Base-by-base conservation (phyloP, 2,113 vertebrate species). In the Tauraco erythrolophus region DNA sequence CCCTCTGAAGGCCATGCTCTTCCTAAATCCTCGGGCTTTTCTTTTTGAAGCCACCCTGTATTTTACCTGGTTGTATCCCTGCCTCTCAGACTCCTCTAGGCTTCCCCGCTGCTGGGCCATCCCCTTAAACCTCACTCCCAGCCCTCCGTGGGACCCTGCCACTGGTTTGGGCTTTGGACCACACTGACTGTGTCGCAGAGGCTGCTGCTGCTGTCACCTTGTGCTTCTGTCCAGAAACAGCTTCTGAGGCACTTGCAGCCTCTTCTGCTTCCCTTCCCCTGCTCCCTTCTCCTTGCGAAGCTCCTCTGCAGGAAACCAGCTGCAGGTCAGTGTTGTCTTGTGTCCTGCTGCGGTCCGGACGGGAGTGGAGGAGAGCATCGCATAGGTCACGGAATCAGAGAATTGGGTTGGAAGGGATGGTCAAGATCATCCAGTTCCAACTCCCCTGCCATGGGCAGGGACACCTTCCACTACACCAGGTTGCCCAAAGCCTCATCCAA, bases 121-220 rank as follows among this genome's bases (percentile, higher is more conserved):
- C 30, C 18, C 30, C 25, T 33, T 30, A 22, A 45, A 35, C 48
- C 33, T 28, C 28, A 19, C 33, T 41, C 25, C 25, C 28, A 72
- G 39, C 43, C 28, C 10, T 28, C 23, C 0, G 0, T 1, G 30
- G 27, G 24, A 9, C 43, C 12, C 24, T 68, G 64, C 11, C 2
- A 1, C 58, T 64, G 84, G 76, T 43, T 7, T 60, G 58, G 35
- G 17, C 25, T 46, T 33, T 64, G 31, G 30, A n/a, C 30, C 31
- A 10, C 2, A 1, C 27, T 11, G 39, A 37, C 4, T n/a, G 8
- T 2, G 6, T 46, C 24, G 14, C 5, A 1, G 39, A 46, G 58
- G 64, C 53, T 62, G 51, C 62, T 45, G 43, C 43, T 14, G 1
- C 56, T n/a, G 24, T 48, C 7, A 19, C 82, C 72, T 51, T 2